These are phyloP conservation scores for Pelodytes ibericus DNA, from an alignment of 2,797 vertebrate genomes.

Conservation along the genomic window DNA sequence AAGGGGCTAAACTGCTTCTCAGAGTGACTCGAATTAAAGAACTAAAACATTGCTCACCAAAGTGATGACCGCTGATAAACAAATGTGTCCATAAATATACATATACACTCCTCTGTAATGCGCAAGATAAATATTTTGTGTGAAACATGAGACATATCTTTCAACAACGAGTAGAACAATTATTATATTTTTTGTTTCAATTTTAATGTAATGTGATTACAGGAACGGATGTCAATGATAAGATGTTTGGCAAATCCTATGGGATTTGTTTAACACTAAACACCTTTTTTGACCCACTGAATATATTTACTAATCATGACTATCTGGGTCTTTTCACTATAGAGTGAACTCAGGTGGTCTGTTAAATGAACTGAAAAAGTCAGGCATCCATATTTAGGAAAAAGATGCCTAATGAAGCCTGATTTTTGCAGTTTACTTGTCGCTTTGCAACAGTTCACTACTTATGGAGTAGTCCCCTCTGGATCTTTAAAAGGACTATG, in stretches of 20 bases:
- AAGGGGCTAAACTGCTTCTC: neutral
- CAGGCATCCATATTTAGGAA: no score
- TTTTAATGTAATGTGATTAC: neutral
- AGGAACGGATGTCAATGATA: neutral
- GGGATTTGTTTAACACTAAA: neutral
- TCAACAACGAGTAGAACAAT: neutral
- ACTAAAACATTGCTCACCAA: neutral
- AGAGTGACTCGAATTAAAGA: conserved; percentile 21
- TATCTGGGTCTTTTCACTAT: no score
- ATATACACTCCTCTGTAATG: neutral
- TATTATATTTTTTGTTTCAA: neutral
- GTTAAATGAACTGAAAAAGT: no score
- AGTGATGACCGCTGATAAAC: conserved; percentile 14
- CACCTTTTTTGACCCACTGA: no score
- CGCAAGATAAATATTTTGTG: conserved; percentile 19
- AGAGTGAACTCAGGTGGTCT: no score
- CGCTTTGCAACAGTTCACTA: no score
- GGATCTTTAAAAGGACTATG: no score
- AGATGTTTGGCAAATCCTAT: neutral
- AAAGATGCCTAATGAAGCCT: no score
- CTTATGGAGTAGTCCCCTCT: no score
- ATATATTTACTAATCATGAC: no score
- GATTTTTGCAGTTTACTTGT: no score
- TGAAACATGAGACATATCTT: neutral
- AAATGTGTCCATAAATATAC: conserved; percentile 9